phyloP scores from a whole-genome alignment of 2,888 invertebrate species.

The Trichopoda pennipes region DNA sequence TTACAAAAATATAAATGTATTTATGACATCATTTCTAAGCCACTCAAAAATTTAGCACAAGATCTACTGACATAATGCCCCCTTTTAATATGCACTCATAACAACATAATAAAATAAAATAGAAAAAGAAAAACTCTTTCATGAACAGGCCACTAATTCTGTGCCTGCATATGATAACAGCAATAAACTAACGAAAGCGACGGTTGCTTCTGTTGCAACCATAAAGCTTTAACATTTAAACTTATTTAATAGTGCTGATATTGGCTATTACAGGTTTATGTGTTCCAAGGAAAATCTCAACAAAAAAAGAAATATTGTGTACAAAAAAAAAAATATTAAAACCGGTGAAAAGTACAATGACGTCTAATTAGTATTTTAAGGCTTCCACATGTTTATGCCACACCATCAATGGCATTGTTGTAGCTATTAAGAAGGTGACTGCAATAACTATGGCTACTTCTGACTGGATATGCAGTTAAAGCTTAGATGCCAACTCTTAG shows the following conservation, averaged over 20 bases:
- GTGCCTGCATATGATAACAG: neutral
- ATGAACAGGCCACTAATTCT: conserved; percentile 14
- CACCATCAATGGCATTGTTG: conserved; percentile 15
- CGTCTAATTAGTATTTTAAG: conserved; percentile 70
- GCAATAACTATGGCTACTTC: neutral
- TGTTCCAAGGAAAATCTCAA: conserved; percentile 15
- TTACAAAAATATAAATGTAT: neutral
- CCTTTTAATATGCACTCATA: conserved; percentile 73
- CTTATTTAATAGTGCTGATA: conserved; percentile 26
- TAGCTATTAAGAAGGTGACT: conserved; percentile 20
- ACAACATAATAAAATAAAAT: neutral
- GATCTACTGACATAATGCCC: conserved; percentile 75
- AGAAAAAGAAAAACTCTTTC: conserved; percentile 9
- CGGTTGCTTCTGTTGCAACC: conserved; percentile 4
- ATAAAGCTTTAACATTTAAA: conserved; percentile 5
- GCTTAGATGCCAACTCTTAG: neutral
- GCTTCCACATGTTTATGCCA: conserved; percentile 67
- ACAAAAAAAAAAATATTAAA: conserved; percentile 1
- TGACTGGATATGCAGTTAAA: neutral
- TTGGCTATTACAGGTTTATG: conserved; percentile 32
- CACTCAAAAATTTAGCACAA: conserved; percentile 69
- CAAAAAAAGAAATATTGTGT: neutral
- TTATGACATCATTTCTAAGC: conserved; percentile 39
- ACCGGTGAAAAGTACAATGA: conserved; percentile 62
- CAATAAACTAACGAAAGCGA: conserved; percentile 22